Evolutionary conservation across 2,797 vertebrate genomes (phyloP), one percentile per base, ranked within the genome.

Genomic region (Melanotaenia pygmaea): DNA sequence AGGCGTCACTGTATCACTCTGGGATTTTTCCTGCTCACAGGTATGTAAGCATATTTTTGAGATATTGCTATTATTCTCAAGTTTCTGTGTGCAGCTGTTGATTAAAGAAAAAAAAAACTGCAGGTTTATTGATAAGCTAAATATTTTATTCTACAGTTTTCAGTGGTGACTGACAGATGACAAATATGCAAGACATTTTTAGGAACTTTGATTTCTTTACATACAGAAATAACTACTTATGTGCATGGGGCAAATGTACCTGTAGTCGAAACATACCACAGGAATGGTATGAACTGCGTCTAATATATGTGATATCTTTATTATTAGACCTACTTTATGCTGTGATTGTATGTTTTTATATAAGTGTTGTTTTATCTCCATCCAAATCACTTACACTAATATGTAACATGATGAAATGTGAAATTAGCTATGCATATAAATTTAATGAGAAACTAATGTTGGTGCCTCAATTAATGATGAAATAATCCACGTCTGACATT

Each of bases 11-110:
- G 18, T 62, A 76, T 81, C 65, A 76, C 59, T 2, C n/a, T 86
- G 2, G 74, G 77, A 73, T 37, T 85, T 56, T 72, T 88, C 64
- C 75, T 91, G 67, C 74, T 88, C 35, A 51, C 62, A 67, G 89
- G 84, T 90, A 88, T 73, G 86, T 85, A 14, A 47, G 59, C 0
- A 37, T 64, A 45, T 9, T 18, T 69, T 60, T 28, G 2, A 18
- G 22, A 14, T 13, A 7, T 6, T 54, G 4, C 1, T 18, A 14
- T 16, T 65, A 4, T 53, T 20, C 6, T 32, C n/a, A 28, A 30
- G 5, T 45, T 66, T 7, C 35, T 64, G 32, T 50, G 6, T 54
- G 8, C 18, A 4, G 13, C n/a, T 77, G 30, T 47, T 40, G 30
- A 5, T 56, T 38, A 12, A 12, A 7, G 28, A 51, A 54, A 10